phyloP scores from a whole-genome alignment of 2,888 invertebrate genomes.

The Glyphotaelius pellucidus region DNA sequence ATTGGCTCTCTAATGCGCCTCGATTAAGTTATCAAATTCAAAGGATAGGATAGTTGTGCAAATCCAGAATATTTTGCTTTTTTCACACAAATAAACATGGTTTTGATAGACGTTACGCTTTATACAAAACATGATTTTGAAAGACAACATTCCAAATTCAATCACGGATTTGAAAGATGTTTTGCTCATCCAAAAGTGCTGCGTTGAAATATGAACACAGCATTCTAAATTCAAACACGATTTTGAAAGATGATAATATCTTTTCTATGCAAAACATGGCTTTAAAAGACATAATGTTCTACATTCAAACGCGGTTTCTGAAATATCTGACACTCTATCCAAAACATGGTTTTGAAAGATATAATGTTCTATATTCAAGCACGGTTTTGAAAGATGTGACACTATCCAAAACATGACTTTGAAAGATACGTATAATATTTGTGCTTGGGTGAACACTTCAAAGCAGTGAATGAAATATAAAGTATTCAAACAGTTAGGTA shows the following conservation, averaged over 20 bases:
- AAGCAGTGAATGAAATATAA: neutral
- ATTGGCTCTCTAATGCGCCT: neutral
- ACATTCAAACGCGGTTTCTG: neutral
- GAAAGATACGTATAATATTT: neutral
- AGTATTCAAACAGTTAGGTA: neutral
- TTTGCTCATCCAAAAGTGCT: neutral
- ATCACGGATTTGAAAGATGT: too few relatives aligned
- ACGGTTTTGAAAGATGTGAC: neutral
- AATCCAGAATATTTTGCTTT: too few relatives aligned
- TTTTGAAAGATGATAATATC: too few relatives aligned
- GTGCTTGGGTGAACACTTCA: neutral
- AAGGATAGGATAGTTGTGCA: neutral
- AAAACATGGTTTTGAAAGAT: constrained; percentile 2
- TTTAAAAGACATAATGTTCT: neutral
- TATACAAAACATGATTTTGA: too few relatives aligned
- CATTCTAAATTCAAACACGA: too few relatives aligned
- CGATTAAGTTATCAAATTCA: neutral
- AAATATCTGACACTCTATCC: neutral
- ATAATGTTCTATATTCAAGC: neutral
- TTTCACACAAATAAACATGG: too few relatives aligned
- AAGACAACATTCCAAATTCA: too few relatives aligned
- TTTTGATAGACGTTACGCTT: too few relatives aligned
- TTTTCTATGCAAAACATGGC: neutral
- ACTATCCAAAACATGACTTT: too few relatives aligned
- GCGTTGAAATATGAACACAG: neutral